phyloP scores from a whole-genome alignment of 1,140 invertebrate genomes.

The Drosophila pachea region DNA sequence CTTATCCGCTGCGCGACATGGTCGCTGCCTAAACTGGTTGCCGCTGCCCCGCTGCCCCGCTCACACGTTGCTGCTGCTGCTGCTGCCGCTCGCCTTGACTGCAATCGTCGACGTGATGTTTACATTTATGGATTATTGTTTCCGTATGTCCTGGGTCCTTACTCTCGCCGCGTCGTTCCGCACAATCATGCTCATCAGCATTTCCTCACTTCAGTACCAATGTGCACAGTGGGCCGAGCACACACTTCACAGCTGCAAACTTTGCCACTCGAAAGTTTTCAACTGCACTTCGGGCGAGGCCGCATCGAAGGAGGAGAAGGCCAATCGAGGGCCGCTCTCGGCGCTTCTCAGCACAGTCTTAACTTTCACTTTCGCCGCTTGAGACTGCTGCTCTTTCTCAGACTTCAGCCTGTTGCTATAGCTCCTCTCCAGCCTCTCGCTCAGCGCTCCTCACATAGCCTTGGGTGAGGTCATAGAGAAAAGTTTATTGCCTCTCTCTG shows the following conservation, averaged over 20 bases:
- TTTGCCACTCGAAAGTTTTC: too few relatives aligned
- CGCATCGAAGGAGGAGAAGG: too few relatives aligned
- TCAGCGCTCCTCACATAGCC: neutral
- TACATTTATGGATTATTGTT: conserved; percentile 77
- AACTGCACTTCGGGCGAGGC: too few relatives aligned
- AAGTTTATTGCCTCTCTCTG: too few relatives aligned
- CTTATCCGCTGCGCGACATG: conserved; percentile 18
- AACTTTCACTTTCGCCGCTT: too few relatives aligned
- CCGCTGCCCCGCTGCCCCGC: conserved; percentile 8
- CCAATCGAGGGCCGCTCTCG: too few relatives aligned
- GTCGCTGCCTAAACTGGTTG: conserved; percentile 59
- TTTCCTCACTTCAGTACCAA: conserved; percentile 23
- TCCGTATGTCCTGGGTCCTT: conserved; percentile 59
- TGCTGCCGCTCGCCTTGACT: conserved; percentile 54
- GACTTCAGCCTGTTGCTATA: too few relatives aligned
- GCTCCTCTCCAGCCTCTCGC: neutral
- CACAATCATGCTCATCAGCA: conserved; percentile 71
- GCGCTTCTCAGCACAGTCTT: too few relatives aligned
- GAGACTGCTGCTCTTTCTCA: too few relatives aligned
- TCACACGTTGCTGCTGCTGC: conserved; percentile 21
- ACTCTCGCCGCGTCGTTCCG: conserved; percentile 46
- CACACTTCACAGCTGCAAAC: conserved; percentile 1
- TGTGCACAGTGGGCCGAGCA: conserved; percentile 25
- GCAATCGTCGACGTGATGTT: conserved; percentile 72
- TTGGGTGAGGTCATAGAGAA: too few relatives aligned